Evolutionary conservation across 2,113 vertebrate genomes (phyloP), one percentile per base, ranked within the genome.

Genomic region (Strix aluco): DNA sequence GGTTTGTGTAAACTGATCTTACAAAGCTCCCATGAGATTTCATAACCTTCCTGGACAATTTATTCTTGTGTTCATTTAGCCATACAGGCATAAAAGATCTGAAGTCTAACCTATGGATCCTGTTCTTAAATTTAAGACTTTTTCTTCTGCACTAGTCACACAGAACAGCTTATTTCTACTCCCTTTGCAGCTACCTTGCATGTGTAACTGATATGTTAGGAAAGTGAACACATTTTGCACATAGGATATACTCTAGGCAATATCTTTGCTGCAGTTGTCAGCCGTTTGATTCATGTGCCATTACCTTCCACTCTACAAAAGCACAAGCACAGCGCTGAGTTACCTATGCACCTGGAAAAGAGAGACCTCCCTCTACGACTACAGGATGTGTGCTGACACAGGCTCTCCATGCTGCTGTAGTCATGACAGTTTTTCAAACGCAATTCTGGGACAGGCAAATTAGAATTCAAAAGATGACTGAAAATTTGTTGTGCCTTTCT

Each of bases 141-240:
- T 47, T 51, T 63, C 59, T 86, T 78, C 55, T 44, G 11, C 27
- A 44, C 42, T 26, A 59, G 38, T 21, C 34, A 18, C 18, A 49
- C 13, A 25, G 58, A 77, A 67, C 42, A 52, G 58, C 34, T 81
- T 34, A 27, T 62, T 73, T 36, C 59, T 20, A 13, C 21, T 40
- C 47, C 30, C 47, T 72, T 6, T 46, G 42, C 32, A 59, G n/a
- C 40, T n/a, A 10, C 42, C 52, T 62, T 9, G 19, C 3, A 32
- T 0, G 1, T 18, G 15, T 23, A 67, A 44, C 54, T 54, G 2
- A 0, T 16, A 10, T 1, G 5, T 11, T 21, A 27, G n/a, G 49
- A 29, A 73, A 67, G 10, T 0, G 7, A 77, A 57, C 10, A 4
- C 3, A 4, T 26, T 57, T 16, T 44, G n/a, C 3, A 2, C 61